phyloP scores from a whole-genome alignment of 2,113 vertebrate species.

The Parus major region DNA sequence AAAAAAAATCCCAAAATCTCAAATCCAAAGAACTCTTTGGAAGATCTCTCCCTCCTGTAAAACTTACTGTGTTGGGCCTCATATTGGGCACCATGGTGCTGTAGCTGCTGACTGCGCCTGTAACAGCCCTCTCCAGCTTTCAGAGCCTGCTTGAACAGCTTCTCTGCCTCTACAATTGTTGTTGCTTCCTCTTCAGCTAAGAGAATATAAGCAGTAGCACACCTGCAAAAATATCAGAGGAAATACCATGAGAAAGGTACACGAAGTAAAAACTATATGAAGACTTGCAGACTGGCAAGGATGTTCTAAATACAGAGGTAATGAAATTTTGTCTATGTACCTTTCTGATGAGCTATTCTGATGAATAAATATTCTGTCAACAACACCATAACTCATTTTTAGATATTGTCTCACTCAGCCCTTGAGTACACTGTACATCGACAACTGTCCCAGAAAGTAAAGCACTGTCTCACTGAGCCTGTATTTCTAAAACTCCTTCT shows the following conservation, averaged over 20 bases:
- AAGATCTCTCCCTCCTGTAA: background rate
- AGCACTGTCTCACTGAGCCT: background rate
- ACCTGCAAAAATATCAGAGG: conserved; percentile 75
- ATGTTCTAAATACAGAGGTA: background rate
- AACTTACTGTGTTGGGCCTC: conserved; percentile 96
- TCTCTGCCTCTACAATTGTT: conserved; percentile 96
- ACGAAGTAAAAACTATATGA: background rate
- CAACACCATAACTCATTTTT: background rate
- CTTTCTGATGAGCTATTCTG: background rate
- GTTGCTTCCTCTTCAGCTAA: conserved; percentile 97
- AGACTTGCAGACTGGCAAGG: background rate
- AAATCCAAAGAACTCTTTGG: background rate
- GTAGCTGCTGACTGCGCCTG: conserved; percentile 93
- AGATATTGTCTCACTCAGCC: background rate
- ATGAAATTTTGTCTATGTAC: background rate
- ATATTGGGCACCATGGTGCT: conserved; percentile 95
- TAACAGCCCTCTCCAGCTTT: conserved; percentile 95
- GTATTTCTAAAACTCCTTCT: background rate
- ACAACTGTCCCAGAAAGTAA: background rate
- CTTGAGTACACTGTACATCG: background rate
- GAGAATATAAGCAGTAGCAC: conserved; percentile 96
- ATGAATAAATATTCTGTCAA: background rate
- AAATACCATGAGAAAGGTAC: background rate
- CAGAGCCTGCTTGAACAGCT: conserved; percentile 93
- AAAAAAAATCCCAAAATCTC: fast-evolving